Evolutionary conservation across 64 coral and sea anemone species (phyloP).

Genomic region (Actinia equina): DNA sequence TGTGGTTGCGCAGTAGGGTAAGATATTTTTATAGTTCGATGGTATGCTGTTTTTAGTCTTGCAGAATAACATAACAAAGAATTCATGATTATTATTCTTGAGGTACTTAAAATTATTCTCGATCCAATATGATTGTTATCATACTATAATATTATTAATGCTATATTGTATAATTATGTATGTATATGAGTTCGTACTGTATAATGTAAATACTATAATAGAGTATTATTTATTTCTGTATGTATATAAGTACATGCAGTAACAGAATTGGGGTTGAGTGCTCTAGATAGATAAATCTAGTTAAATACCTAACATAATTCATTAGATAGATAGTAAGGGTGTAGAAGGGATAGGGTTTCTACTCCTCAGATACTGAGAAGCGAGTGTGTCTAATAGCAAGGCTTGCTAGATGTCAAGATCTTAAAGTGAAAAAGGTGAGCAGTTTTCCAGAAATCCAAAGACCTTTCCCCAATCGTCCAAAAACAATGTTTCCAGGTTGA

Average conservation of each 20-base stretch:
- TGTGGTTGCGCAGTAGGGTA: not conserved
- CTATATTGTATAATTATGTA: not conserved
- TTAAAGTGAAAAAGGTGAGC: not conserved
- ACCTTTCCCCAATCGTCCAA: too few species aligned
- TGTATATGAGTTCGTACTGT: not conserved
- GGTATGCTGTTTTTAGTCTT: not conserved
- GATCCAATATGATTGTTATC: not conserved
- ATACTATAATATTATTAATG: not conserved
- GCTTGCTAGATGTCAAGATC: not conserved
- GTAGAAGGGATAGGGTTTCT: not conserved
- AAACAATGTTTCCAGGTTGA: too few species aligned
- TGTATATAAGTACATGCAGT: not conserved
- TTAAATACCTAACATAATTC: not conserved
- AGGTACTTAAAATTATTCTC: not conserved
- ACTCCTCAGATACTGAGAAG: not conserved
- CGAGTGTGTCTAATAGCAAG: not conserved
- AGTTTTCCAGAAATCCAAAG: not conserved
- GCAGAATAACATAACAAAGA: too few species aligned
- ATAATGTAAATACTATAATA: not conserved
- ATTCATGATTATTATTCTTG: too few species aligned
- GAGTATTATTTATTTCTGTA: not conserved
- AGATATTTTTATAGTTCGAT: not conserved
- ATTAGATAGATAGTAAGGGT: slow-evolving; percentile 1
- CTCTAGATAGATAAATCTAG: not conserved
- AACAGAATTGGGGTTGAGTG: not conserved